Conservation (phyloP, 2,888 invertebrate genomes). For the Nebria brevicollis region DNA sequence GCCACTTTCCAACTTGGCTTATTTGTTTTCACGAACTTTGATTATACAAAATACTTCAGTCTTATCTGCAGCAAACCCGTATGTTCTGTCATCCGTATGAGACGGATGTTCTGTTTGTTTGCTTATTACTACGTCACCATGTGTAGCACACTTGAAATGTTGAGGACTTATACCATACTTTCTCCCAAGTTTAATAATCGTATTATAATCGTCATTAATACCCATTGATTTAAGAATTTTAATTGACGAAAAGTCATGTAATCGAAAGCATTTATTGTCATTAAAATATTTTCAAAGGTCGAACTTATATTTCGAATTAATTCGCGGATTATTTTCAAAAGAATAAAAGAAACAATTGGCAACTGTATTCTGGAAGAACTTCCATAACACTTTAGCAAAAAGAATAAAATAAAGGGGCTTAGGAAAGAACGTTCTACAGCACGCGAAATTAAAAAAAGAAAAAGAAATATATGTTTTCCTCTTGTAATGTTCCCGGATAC, state of each 20-base stretch:
- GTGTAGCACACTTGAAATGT: not conserved
- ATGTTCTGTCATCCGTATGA: not conserved
- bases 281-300: too few relatives aligned
- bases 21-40: constrained; percentile 42
- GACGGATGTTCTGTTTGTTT: not conserved
- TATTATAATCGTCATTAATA: too few relatives aligned
- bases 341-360: not conserved
- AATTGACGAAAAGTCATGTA: too few relatives aligned
- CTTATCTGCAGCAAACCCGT: constrained; percentile 5
- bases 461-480: constrained; percentile 37
- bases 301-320: not conserved
- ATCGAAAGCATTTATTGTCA: too few relatives aligned
- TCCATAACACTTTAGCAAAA: not conserved
- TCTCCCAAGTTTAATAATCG: not conserved
- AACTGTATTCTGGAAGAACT: not conserved
- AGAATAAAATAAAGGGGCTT: constrained; percentile 14
- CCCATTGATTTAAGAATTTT: too few relatives aligned
- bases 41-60: constrained; percentile 40
- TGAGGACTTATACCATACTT: not conserved
- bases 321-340: not conserved
- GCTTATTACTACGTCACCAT: not conserved
- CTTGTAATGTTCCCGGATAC: constrained; percentile 34
- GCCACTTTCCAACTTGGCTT: constrained; percentile 41
- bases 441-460: constrained; percentile 40
- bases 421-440: constrained; percentile 24